Evolutionary conservation across 2,113 vertebrate species (phyloP).

Genomic region (Tetraodon nigroviridis): DNA sequence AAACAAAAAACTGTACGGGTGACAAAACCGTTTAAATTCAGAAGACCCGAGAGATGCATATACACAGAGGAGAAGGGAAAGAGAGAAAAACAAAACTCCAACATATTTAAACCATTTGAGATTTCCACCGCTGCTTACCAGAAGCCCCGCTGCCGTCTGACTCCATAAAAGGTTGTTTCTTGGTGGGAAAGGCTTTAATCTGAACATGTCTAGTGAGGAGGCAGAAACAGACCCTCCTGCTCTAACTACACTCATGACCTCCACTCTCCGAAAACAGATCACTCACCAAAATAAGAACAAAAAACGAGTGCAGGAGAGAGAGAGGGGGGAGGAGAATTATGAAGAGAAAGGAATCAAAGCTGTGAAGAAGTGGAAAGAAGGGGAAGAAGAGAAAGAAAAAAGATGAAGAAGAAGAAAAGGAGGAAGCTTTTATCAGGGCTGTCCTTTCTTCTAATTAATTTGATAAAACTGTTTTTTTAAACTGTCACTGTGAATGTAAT

Average conservation of each 20-base stretch:
- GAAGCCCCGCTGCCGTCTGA: constrained; percentile 46
- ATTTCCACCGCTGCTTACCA: constrained; percentile 61
- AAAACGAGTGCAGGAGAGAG: constrained; percentile 24
- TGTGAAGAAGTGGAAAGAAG: constrained; percentile 11
- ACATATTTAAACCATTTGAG: constrained; percentile 47
- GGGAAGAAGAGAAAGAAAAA: neutral
- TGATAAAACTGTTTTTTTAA: no score
- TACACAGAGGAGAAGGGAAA: neutral
- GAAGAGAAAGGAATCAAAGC: constrained; percentile 24
- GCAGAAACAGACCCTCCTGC: constrained; percentile 66
- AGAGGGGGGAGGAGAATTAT: constrained; percentile 2
- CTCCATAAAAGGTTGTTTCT: constrained; percentile 72
- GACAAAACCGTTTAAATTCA: constrained; percentile 15
- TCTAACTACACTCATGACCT: constrained; percentile 74
- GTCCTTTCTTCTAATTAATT: no score
- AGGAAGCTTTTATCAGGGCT: neutral
- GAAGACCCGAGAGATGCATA: constrained; percentile 16
- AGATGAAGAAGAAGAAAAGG: neutral
- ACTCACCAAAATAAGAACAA: constrained; percentile 47
- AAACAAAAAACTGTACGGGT: neutral
- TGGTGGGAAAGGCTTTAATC: constrained; percentile 63
- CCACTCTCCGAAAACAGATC: constrained; percentile 68
- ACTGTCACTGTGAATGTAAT: no score
- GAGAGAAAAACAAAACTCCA: constrained; percentile 21
- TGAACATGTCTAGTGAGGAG: constrained; percentile 60